Conservation (phyloP, 2,797 vertebrate species). For the Dendrocincla fuliginosa region DNA sequence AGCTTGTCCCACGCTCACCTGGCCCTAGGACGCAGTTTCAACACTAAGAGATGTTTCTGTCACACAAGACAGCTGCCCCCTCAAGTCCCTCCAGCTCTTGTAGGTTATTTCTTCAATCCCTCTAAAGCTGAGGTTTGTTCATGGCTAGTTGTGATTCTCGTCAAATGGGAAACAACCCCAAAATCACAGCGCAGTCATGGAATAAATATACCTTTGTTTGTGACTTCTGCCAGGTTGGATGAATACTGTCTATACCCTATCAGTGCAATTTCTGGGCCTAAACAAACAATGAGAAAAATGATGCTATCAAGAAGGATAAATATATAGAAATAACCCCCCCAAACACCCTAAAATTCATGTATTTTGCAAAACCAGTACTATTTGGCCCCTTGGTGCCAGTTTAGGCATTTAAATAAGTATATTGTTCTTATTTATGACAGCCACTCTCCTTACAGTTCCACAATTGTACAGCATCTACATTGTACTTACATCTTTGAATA, state of each 20-base stretch:
- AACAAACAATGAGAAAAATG: not conserved
- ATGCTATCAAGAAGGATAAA: not conserved
- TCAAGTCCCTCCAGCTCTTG: not conserved
- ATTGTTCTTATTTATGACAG: not conserved
- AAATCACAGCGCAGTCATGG: not conserved
- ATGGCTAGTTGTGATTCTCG: not conserved
- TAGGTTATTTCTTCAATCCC: not conserved
- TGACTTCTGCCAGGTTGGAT: not conserved
- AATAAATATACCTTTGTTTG: not conserved
- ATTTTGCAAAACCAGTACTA: not conserved
- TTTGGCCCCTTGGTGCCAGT: not conserved
- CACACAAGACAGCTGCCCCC: not conserved
- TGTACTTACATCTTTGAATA: not conserved
- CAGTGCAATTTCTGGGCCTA: not conserved
- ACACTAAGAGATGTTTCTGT: not conserved
- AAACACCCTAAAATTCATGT: rapidly evolving
- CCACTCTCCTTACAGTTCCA: not conserved
- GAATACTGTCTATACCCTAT: not conserved
- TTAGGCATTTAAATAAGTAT: not conserved
- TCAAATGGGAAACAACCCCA: not conserved
- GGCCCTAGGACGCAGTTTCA: not conserved
- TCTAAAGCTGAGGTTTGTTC: not conserved
- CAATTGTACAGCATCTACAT: not conserved
- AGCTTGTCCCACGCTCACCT: not conserved
- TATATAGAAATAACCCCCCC: rapidly evolving